These are phyloP conservation scores for Okapia johnstoni DNA, from an alignment of 2,113 vertebrate genomes.

Conservation along the genomic window DNA sequence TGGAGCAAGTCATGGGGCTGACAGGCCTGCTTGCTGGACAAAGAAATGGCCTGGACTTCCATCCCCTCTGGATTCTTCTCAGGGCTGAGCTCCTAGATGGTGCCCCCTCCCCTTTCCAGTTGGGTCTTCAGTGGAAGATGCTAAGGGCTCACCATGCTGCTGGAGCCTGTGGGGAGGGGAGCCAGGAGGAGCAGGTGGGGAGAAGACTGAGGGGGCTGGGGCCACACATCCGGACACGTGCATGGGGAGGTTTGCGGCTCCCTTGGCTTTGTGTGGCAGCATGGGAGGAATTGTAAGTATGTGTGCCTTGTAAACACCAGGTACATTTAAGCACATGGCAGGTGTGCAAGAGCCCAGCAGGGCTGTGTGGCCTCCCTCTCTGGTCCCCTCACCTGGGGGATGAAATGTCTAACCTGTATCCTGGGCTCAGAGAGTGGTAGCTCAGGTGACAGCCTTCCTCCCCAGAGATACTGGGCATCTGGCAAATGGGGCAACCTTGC, in stretches of 20 bases:
- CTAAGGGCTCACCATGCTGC: rapidly evolving
- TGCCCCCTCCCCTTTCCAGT: rapidly evolving
- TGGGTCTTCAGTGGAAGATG: neutral
- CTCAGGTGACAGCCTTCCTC: rapidly evolving
- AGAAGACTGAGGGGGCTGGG: neutral
- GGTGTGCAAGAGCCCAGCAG: neutral
- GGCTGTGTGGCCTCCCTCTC: neutral
- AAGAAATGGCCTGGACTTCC: rapidly evolving
- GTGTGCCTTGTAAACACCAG: neutral
- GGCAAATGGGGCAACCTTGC: neutral
- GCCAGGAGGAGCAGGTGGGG: neutral
- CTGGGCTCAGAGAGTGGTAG: neutral
- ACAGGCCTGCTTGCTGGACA: rapidly evolving
- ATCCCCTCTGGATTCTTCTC: neutral
- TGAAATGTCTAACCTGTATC: neutral
- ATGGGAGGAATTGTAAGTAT: neutral
- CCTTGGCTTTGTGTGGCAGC: neutral
- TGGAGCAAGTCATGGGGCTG: neutral
- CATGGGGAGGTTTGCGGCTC: neutral
- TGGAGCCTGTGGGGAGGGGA: neutral
- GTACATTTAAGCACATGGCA: rapidly evolving
- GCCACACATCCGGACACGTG: rapidly evolving
- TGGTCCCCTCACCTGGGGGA: neutral
- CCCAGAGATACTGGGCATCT: neutral
- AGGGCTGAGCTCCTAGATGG: neutral